phyloP scores from a whole-genome alignment of 53 echinoderm and acorn worm species.

The Paracentrotus lividus region DNA sequence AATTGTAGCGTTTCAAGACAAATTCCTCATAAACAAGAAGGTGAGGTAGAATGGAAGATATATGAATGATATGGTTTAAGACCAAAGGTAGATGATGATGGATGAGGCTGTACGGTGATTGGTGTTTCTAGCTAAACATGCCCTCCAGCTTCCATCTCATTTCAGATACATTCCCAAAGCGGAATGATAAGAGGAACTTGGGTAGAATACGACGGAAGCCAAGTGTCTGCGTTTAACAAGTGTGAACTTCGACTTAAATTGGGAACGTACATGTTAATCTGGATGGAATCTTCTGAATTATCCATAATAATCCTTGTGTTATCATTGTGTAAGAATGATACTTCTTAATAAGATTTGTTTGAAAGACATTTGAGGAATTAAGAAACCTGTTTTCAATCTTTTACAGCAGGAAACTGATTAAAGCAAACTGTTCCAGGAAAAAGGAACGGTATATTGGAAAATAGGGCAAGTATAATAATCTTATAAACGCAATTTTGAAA shows the following conservation, averaged over 20 bases:
- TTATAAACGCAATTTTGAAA: neutral
- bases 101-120: neutral
- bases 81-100: neutral
- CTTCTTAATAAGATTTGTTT: neutral
- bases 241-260: constrained; percentile 7
- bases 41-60: neutral
- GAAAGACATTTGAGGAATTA: neutral
- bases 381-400: neutral
- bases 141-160: neutral
- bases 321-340: neutral
- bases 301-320: neutral
- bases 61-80: neutral
- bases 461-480: neutral
- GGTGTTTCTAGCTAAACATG: neutral
- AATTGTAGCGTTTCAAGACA: neutral
- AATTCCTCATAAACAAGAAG: neutral
- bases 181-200: constrained; percentile 5
- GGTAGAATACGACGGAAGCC: neutral
- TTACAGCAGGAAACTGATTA: neutral
- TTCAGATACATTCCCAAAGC: constrained; percentile 16
- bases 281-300: neutral
- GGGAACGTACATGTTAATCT: neutral
- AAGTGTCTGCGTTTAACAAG: neutral
- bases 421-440: too few species aligned
- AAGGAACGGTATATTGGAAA: neutral